Conservation (phyloP, 2,797 vertebrate species). For the Perodicticus potto region DNA sequence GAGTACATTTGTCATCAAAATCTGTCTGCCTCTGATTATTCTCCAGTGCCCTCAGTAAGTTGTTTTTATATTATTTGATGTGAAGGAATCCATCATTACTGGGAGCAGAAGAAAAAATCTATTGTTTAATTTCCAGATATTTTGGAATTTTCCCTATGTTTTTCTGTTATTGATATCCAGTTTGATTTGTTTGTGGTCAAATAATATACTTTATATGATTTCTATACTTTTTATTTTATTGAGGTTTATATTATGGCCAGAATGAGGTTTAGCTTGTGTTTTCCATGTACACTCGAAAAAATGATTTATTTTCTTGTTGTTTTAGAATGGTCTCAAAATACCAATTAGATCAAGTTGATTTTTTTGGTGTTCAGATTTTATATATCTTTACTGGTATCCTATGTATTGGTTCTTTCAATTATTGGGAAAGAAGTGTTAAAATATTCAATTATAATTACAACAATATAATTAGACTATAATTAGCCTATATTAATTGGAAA, state of each 20-base stretch:
- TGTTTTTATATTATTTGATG: neutral
- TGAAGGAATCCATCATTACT: neutral
- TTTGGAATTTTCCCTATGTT: neutral
- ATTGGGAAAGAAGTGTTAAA: neutral
- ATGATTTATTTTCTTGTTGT: neutral
- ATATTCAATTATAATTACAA: neutral
- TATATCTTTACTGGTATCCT: neutral
- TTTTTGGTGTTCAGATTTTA: neutral
- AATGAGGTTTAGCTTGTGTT: neutral
- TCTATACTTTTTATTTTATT: neutral
- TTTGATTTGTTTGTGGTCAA: slow-evolving; percentile 12
- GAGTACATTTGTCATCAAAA: neutral
- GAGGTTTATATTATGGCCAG: neutral
- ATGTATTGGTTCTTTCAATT: neutral
- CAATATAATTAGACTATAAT: neutral
- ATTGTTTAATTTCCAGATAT: neutral
- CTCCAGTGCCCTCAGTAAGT: neutral
- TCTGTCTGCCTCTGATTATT: neutral
- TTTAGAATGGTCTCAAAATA: neutral
- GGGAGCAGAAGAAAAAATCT: neutral
- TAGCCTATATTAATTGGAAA: neutral
- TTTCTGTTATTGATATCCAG: slow-evolving; percentile 10
- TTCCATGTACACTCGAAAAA: neutral
- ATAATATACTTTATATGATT: neutral
- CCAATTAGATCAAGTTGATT: neutral